phyloP scores from a whole-genome alignment of 2,888 invertebrate species.

The Lepidonotus clava region DNA sequence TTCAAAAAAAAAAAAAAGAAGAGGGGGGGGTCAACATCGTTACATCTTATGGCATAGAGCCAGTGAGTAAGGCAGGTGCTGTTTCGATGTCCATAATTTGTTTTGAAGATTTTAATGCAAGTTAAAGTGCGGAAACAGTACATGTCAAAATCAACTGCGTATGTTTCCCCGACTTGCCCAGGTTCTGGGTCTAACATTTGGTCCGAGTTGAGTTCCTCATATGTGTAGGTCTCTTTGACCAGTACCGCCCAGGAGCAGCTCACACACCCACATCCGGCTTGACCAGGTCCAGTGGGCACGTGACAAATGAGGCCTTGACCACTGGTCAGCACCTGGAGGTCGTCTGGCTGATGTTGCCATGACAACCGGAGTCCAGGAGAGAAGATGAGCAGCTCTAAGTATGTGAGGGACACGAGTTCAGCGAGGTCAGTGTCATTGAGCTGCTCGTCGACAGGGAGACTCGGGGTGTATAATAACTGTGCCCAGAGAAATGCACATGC shows the following conservation, averaged over 20 bases:
- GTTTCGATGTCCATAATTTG: too few relatives aligned
- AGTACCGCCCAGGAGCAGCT: neutral
- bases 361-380: neutral
- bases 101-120: too few relatives aligned
- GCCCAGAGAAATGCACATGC: too few relatives aligned
- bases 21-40: too few relatives aligned
- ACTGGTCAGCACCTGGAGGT: neutral
- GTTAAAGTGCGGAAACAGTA: too few relatives aligned
- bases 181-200: neutral
- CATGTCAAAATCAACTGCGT: neutral
- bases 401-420: too few relatives aligned
- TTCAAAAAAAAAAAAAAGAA: too few relatives aligned
- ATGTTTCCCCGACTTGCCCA: neutral
- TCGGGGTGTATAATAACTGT: too few relatives aligned
- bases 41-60: too few relatives aligned
- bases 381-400: conserved; percentile 1
- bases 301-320: conserved; percentile 10
- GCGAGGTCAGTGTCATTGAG: too few relatives aligned
- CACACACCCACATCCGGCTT: neutral
- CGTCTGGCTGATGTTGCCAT: neutral
- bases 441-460: too few relatives aligned
- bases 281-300: neutral
- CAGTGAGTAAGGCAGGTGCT: too few relatives aligned
- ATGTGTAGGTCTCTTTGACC: neutral
- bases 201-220: neutral